Percentiles rank a stretch among this genome's conserved stretches.
These are phyloP conservation scores for Eulemur macaco DNA, from an alignment of 2,113 vertebrate species.

Conservation along the genomic window DNA sequence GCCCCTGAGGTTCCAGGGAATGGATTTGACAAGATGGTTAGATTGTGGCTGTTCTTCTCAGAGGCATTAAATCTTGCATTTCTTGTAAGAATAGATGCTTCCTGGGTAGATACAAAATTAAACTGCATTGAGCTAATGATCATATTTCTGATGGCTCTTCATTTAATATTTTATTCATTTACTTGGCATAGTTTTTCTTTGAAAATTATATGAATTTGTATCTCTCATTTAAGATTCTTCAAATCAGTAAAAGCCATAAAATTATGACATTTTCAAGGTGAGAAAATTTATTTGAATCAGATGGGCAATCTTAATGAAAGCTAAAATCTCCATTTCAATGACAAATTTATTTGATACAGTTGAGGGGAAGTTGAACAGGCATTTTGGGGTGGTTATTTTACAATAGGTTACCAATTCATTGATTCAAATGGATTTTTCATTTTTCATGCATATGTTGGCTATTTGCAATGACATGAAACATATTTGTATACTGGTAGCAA, in stretches of 20 bases:
- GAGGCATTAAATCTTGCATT: constrained; percentile 29
- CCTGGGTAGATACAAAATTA: background rate
- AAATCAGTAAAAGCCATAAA: constrained; percentile 8
- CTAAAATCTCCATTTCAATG: constrained; percentile 21
- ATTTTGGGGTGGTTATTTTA: background rate
- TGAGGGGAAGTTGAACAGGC: background rate
- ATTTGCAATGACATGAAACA: background rate
- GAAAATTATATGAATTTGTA: constrained; percentile 11
- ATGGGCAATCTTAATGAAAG: background rate
- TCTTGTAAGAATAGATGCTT: background rate
- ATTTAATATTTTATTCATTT: background rate
- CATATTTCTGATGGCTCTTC: background rate
- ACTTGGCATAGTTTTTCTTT: background rate
- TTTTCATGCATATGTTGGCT: background rate
- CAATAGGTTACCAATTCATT: background rate
- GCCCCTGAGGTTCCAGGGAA: constrained; percentile 67
- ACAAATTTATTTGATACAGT: constrained; percentile 7
- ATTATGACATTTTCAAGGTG: background rate
- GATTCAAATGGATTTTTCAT: constrained; percentile 22
- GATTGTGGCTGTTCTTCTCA: constrained; percentile 58
- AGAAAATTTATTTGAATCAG: constrained; percentile 37
- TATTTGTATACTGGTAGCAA: background rate
- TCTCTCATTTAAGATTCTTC: constrained; percentile 24
- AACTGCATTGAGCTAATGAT: background rate
- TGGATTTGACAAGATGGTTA: constrained; percentile 65